phyloP scores from a whole-genome alignment of 2,888 invertebrate genomes.

The Cephalotes varians region DNA sequence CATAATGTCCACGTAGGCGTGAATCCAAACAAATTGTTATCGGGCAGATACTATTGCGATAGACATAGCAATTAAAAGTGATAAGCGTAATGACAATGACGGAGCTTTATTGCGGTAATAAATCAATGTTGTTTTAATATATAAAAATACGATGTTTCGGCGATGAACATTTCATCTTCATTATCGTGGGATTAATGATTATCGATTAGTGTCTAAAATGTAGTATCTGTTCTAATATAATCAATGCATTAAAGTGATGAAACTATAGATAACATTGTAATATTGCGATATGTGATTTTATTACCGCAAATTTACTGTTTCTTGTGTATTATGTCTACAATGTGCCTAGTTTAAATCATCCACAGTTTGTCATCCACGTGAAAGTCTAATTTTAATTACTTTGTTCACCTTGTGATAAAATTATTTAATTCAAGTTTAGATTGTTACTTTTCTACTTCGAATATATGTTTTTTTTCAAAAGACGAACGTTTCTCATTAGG shows the following conservation, averaged over 20 bases:
- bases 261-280: not conserved
- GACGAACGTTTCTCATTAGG: not conserved
- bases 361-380: not conserved
- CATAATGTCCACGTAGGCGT: not conserved
- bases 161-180: not conserved
- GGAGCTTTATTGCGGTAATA: constrained; percentile 29
- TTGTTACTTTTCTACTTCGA: constrained; percentile 5
- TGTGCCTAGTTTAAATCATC: not conserved
- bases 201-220: not conserved
- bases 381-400: constrained; percentile 12
- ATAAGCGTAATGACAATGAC: constrained; percentile 7
- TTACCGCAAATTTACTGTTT: not conserved
- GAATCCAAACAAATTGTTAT: constrained; percentile 9
- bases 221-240: not conserved
- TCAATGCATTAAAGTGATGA: not conserved
- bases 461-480: not conserved
- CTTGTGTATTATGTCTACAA: not conserved
- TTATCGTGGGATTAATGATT: not conserved
- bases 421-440: not conserved
- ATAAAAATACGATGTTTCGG: not conserved
- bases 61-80: constrained; percentile 16
- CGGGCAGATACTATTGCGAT: not conserved
- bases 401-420: constrained; percentile 25
- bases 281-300: constrained; percentile 8
- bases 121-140: constrained; percentile 23